phyloP scores from a whole-genome alignment of 2,888 invertebrate species.

The Xestia ashworthii region DNA sequence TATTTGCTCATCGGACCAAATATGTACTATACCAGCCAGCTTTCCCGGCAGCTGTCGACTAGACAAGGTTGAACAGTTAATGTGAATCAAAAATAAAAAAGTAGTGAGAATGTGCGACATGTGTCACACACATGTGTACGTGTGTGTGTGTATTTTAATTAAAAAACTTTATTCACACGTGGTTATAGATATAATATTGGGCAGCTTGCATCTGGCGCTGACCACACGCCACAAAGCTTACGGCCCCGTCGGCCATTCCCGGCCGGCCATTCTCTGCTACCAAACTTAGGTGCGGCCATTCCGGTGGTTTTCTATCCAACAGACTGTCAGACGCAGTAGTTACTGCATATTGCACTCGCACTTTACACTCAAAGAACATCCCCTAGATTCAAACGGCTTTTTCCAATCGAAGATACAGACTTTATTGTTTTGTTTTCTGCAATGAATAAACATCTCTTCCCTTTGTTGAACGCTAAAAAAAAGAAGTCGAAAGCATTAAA shows the following conservation, averaged over 20 bases:
- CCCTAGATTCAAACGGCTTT: slow-evolving; percentile 23
- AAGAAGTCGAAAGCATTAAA: background rate
- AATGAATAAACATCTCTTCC: background rate
- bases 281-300: slow-evolving; percentile 50
- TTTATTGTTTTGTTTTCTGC: background rate
- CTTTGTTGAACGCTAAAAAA: background rate
- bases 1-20: background rate
- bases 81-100: background rate
- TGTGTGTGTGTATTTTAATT: slow-evolving; percentile 19
- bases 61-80: background rate
- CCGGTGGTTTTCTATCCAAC: slow-evolving; percentile 61
- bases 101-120: background rate
- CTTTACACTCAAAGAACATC: slow-evolving; percentile 40
- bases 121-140: background rate
- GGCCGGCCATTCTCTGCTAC: background rate
- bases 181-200: slow-evolving; percentile 39
- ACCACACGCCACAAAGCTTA: slow-evolving; percentile 46
- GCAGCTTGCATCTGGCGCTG: slow-evolving; percentile 46
- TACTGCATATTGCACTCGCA: slow-evolving; percentile 69
- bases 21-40: background rate
- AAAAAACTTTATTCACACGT: slow-evolving; percentile 10
- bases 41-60: background rate
- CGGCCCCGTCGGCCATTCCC: slow-evolving; percentile 13
- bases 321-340: slow-evolving; percentile 66
- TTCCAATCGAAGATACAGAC: background rate